These are phyloP conservation scores for Vulpes ferrilata DNA, from an alignment of 2,113 vertebrate genomes.

Conservation along the genomic window DNA sequence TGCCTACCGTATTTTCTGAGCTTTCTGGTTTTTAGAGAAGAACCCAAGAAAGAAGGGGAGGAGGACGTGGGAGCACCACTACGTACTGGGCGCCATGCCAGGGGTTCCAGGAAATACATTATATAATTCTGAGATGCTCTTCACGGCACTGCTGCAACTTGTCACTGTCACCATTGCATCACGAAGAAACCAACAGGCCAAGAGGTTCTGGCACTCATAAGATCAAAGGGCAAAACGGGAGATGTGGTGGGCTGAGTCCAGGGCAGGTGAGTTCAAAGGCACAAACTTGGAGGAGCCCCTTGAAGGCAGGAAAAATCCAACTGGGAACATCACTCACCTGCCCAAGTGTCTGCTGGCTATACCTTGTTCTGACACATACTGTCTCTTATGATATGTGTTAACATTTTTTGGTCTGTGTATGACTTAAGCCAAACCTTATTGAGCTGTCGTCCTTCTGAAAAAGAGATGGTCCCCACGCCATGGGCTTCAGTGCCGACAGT, in stretches of 20 bases:
- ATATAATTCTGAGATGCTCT: not conserved
- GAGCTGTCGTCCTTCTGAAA: not conserved
- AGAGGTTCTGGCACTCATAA: not conserved
- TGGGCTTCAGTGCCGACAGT: not conserved
- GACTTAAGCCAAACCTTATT: not conserved
- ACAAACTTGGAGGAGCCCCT: not conserved
- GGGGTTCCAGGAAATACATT: not conserved
- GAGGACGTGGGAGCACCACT: not conserved
- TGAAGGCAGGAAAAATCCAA: not conserved
- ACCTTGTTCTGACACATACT: too few relatives aligned
- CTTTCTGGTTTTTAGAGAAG: not conserved
- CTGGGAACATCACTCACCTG: rapidly evolving
- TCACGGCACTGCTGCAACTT: not conserved
- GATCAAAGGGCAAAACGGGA: not conserved
- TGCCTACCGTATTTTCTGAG: not conserved
- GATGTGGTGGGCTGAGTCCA: not conserved
- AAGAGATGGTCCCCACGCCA: not conserved
- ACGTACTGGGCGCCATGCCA: rapidly evolving
- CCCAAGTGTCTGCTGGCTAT: not conserved
- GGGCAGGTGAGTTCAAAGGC: not conserved
- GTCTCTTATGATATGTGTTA: not conserved
- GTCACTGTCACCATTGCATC: not conserved
- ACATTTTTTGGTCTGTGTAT: not conserved
- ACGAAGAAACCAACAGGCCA: not conserved
- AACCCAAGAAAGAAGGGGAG: not conserved